phyloP scores from a whole-genome alignment of 2,888 invertebrate species.

The Tiliacea citrago region DNA sequence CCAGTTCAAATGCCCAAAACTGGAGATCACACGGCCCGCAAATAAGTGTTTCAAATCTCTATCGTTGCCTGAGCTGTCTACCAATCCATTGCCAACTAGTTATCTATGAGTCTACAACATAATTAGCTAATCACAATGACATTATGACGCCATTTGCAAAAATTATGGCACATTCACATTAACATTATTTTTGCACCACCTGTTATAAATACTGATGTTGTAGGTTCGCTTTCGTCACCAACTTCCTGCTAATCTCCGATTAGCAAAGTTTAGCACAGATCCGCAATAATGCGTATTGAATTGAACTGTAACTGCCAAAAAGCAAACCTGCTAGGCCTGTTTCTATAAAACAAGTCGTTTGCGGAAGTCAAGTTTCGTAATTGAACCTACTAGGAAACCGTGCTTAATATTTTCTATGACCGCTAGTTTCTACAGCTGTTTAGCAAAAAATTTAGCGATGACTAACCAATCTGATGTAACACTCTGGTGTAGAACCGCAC shows the following conservation, averaged over 20 bases:
- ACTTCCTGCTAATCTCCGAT: neutral
- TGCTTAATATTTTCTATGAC: conserved; percentile 17
- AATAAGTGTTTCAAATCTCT: too few species aligned
- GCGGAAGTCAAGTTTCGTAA: conserved; percentile 47
- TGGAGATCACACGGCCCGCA: too few species aligned
- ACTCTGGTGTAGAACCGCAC: conserved; percentile 3
- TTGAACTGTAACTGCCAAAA: conserved; percentile 3
- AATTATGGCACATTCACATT: too few species aligned
- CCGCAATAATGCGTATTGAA: neutral
- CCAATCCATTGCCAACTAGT: too few species aligned
- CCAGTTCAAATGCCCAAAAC: too few species aligned
- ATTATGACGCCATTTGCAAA: too few species aligned
- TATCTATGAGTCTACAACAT: too few species aligned
- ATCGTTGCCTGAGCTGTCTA: too few species aligned
- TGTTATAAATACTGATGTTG: neutral
- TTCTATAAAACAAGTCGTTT: conserved; percentile 28
- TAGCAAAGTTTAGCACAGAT: neutral
- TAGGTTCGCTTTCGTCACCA: neutral
- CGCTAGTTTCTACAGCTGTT: conserved; percentile 9
- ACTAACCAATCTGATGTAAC: conserved; percentile 46
- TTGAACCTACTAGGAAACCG: conserved; percentile 5
- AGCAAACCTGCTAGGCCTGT: neutral
- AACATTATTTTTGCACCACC: too few species aligned
- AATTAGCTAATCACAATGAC: too few species aligned
- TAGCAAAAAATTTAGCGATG: conserved; percentile 32